phyloP scores from a whole-genome alignment of 2,797 vertebrate species.

The Tenualosa thibaudeaui region DNA sequence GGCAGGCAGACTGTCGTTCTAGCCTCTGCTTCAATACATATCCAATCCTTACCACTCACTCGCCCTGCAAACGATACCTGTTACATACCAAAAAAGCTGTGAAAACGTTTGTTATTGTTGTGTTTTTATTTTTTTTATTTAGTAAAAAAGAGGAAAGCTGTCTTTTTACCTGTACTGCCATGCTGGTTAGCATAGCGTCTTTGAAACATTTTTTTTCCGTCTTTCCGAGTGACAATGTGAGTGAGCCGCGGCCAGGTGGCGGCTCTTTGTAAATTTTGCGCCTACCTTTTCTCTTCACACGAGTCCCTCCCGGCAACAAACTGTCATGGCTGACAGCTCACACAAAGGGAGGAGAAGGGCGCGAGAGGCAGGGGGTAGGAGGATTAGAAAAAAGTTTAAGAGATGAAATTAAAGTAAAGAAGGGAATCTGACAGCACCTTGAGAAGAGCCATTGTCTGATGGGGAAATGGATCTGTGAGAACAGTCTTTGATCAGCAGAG shows the following conservation, averaged over 20 bases:
- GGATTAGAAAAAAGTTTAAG: conserved; percentile 76
- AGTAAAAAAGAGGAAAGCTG: conserved; percentile 61
- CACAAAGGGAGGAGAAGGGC: conserved; percentile 71
- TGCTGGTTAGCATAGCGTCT: conserved; percentile 50
- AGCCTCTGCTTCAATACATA: conserved; percentile 43
- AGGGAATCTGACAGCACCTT: conserved; percentile 80
- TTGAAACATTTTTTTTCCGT: conserved; percentile 1
- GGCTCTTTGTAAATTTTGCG: conserved; percentile 76
- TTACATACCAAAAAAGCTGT: conserved; percentile 3
- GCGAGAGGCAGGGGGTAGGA: conserved; percentile 68
- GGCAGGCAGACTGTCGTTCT: conserved; percentile 45
- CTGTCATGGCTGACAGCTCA: conserved; percentile 77
- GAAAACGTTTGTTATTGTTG: neutral
- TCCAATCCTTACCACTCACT: conserved; percentile 27
- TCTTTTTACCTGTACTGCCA: conserved; percentile 46
- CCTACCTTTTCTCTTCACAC: conserved; percentile 72
- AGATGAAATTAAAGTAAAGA: conserved; percentile 81
- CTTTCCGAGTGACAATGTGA: conserved; percentile 71
- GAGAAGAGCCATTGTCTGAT: conserved; percentile 78
- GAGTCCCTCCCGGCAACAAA: conserved; percentile 78
- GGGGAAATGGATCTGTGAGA: conserved; percentile 74
- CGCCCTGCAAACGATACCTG: neutral
- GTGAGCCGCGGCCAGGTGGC: conserved; percentile 74
- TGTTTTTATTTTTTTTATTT: neutral
- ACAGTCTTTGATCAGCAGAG: conserved; percentile 76